Conservation (phyloP, 2,113 vertebrate species). For the Saguinus midas region DNA sequence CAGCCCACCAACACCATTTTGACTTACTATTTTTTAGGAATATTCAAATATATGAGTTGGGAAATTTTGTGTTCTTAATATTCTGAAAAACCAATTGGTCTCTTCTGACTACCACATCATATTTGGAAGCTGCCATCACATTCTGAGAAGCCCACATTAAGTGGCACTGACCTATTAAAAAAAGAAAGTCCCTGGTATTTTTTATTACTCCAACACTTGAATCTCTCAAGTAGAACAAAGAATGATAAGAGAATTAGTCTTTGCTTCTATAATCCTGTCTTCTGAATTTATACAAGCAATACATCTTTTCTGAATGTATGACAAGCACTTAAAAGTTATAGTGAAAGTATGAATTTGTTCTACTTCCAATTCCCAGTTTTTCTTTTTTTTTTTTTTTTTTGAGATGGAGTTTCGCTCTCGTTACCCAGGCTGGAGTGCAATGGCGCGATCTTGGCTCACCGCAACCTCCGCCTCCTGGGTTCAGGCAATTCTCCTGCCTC, state of each 20-base stretch:
- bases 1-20: not conserved
- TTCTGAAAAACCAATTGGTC: conserved; percentile 31
- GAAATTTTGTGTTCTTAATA: conserved; percentile 25
- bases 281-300: not conserved
- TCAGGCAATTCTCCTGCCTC: too few relatives aligned
- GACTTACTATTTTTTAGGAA: not conserved
- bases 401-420: too few relatives aligned
- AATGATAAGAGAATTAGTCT: not conserved
- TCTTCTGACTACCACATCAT: conserved; percentile 26
- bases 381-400: not conserved
- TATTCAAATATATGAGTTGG: not conserved
- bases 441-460: too few relatives aligned
- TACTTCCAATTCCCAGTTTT: not conserved
- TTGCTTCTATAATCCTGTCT: not conserved
- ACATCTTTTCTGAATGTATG: not conserved
- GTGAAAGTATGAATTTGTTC: not conserved
- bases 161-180: conserved; percentile 16
- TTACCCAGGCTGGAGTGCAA: too few relatives aligned
- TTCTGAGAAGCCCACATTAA: conserved; percentile 45
- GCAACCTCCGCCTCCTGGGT: too few relatives aligned
- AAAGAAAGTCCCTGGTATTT: conserved; percentile 26
- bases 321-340: not conserved
- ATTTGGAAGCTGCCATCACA: conserved; percentile 30
- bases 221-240: not conserved
- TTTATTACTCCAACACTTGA: conserved; percentile 11